These are phyloP conservation scores for Epinotia demarniana DNA, from an alignment of 2,888 invertebrate species.

Conservation along the genomic window DNA sequence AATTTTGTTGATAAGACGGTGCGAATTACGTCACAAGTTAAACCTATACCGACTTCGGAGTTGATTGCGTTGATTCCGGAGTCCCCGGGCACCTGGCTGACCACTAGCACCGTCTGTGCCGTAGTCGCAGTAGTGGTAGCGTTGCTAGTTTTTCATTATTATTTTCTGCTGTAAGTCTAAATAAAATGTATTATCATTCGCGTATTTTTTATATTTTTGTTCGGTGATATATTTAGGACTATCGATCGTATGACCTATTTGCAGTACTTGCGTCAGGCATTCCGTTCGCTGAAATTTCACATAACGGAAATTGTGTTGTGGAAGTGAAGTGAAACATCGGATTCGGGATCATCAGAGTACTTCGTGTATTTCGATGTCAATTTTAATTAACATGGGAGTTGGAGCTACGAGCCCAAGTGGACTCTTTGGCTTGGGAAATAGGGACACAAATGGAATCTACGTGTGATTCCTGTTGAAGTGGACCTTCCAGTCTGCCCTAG, in stretches of 20 bases:
- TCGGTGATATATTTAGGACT: not conserved
- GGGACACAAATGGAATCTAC: not conserved
- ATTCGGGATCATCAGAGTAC: not conserved
- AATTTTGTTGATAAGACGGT: not conserved
- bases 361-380: not conserved
- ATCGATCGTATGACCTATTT: conserved; percentile 12
- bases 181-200: conserved; percentile 1
- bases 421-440: not conserved
- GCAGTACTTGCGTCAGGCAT: not conserved
- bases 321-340: not conserved
- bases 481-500: conserved; percentile 3
- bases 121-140: not conserved
- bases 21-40: not conserved
- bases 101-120: not conserved
- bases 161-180: conserved; percentile 7
- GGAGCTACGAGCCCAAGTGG: not conserved
- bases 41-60: not conserved
- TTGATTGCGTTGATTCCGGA: not conserved
- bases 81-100: no score
- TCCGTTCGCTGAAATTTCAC: not conserved
- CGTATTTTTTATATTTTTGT: conserved; percentile 1
- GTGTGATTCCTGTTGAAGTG: conserved; percentile 11
- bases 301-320: not conserved
- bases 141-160: conserved; percentile 8
- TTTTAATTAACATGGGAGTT: conserved; percentile 25